Conservation (phyloP, 2,797 vertebrate genomes). For the Kryptolebias ocellatus region DNA sequence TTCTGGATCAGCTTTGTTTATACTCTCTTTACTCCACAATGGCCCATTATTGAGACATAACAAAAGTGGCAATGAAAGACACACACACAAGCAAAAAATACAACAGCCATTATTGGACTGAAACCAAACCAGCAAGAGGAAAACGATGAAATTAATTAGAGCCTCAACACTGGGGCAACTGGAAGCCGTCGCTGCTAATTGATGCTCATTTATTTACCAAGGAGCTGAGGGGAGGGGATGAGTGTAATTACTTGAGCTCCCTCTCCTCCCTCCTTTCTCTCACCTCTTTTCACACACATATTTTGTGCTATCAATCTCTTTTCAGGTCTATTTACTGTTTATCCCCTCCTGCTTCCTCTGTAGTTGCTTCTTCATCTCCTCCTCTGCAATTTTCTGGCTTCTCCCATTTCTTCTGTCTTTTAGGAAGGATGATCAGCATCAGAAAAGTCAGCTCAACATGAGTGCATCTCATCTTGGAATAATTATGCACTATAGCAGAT, state of each 20-base stretch:
- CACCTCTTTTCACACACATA: constrained; percentile 10
- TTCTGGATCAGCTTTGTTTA: no score
- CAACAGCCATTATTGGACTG: background rate
- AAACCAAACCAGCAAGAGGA: constrained; percentile 19
- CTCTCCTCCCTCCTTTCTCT: constrained; percentile 18
- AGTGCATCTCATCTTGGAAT: constrained; percentile 21
- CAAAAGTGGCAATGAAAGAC: background rate
- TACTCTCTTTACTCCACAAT: no score
- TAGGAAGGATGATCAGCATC: constrained; percentile 32
- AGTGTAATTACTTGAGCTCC: constrained; percentile 50
- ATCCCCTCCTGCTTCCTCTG: background rate
- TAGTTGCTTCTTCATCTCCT: constrained; percentile 33
- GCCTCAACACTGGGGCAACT: constrained; percentile 33
- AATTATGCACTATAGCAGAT: constrained; percentile 52
- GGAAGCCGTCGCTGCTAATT: constrained; percentile 58
- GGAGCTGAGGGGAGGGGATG: constrained; percentile 52
- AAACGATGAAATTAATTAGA: constrained; percentile 51
- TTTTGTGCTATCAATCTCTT: constrained; percentile 27
- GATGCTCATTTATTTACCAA: constrained; percentile 64
- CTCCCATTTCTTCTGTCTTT: constrained; percentile 27
- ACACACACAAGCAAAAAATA: background rate
- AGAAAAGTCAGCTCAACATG: constrained; percentile 46
- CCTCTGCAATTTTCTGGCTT: constrained; percentile 22
- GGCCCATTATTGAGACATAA: background rate
- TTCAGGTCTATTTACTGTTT: constrained; percentile 42